phyloP scores from a whole-genome alignment of 37 sponge, comb jelly and placozoan species.

The Spongia lamella region DNA sequence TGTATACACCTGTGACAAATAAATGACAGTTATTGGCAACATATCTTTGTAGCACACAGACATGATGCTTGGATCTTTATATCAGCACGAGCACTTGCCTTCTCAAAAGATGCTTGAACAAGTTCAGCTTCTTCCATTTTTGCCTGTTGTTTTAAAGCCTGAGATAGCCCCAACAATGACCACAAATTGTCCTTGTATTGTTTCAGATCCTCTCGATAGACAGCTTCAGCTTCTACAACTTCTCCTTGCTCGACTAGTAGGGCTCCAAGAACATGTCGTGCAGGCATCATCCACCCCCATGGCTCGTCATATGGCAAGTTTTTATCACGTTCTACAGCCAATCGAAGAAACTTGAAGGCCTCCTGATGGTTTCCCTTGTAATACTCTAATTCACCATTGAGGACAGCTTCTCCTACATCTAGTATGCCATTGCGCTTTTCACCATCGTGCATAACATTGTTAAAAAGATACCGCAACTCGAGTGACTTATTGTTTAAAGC shows the following conservation, averaged over 20 bases:
- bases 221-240: conserved; percentile 44
- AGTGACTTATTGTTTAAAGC: conserved; percentile 53
- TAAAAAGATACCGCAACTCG: conserved; percentile 31
- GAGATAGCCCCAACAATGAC: conserved; percentile 50
- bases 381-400: conserved; percentile 72
- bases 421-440: conserved; percentile 44
- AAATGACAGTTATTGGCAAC: conserved; percentile 26
- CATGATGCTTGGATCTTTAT: conserved; percentile 58
- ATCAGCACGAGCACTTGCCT: conserved; percentile 44
- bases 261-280: conserved; percentile 61
- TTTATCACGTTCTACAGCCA: conserved; percentile 59
- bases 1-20: too few relatives aligned
- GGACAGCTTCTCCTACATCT: conserved; percentile 57
- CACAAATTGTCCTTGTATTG: conserved; percentile 66
- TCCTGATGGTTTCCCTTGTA: conserved; percentile 45
- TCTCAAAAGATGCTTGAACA: conserved; percentile 11
- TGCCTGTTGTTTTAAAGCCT: conserved; percentile 36
- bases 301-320: conserved; percentile 57
- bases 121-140: conserved; percentile 38
- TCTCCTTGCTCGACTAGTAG: conserved; percentile 61
- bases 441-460: conserved; percentile 51
- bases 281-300: conserved; percentile 76
- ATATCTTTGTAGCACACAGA: conserved; percentile 54
- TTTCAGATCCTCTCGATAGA: conserved; percentile 50
- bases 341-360: conserved; percentile 52